Percentiles rank a stretch among this genome's conserved stretches.
Conservation (phyloP, 37 sponge, comb jelly and placozoan species). For the Chondrilla cf. caribensis region DNA sequence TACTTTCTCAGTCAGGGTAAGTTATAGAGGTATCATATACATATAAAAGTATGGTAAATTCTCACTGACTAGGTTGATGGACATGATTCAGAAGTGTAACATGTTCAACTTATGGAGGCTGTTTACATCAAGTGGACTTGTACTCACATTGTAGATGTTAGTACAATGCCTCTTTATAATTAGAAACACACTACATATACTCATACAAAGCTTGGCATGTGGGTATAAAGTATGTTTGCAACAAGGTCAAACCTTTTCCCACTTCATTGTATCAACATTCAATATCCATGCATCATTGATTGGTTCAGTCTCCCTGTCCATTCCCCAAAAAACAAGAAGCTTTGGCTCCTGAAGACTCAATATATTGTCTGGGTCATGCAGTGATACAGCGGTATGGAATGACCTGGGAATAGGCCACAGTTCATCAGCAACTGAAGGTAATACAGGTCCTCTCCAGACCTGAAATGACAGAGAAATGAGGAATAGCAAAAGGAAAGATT, state of each 20-base stretch:
- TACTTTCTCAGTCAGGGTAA: too few species aligned
- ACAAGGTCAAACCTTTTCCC: constrained; percentile 52
- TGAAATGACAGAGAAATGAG: background rate
- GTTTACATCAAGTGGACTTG: too few species aligned
- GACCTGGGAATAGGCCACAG: constrained; percentile 23
- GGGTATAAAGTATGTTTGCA: too few species aligned
- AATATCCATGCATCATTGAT: constrained; percentile 44
- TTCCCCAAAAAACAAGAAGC: constrained; percentile 66
- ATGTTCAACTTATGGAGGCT: too few species aligned
- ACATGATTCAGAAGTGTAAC: too few species aligned
- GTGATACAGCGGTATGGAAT: constrained; percentile 8
- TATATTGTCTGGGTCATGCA: constrained; percentile 9
- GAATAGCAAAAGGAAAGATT: background rate
- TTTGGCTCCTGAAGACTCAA: background rate
- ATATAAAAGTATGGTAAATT: too few species aligned
- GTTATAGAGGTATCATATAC: too few species aligned
- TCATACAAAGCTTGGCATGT: too few species aligned
- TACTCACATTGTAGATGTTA: too few species aligned
- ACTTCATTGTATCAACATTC: constrained; percentile 37
- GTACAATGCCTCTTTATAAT: too few species aligned
- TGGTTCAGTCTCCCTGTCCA: constrained; percentile 45
- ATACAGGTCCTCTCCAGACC: constrained; percentile 1
- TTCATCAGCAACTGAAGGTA: background rate
- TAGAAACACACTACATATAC: too few species aligned
- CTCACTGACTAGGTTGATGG: too few species aligned